phyloP scores from a whole-genome alignment of 2,888 invertebrate genomes.

The Celastrina argiolus region DNA sequence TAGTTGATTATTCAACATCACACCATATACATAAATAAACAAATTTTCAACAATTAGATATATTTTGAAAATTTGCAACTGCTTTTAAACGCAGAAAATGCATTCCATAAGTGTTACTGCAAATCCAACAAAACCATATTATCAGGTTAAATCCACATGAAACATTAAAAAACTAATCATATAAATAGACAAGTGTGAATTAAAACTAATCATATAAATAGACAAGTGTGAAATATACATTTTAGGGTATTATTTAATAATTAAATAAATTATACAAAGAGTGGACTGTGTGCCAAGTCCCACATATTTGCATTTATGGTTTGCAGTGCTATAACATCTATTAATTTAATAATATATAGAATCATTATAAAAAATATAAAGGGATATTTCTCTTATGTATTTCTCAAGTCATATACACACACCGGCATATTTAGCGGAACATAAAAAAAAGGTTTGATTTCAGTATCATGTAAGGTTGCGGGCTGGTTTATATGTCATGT shows the following conservation, averaged over 20 bases:
- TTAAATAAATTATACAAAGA: constrained; percentile 2
- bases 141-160: neutral
- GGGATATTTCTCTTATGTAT: neutral
- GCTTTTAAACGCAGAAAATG: constrained; percentile 29
- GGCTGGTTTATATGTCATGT: too few relatives aligned
- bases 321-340: neutral
- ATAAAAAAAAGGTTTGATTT: too few relatives aligned
- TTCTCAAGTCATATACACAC: too few relatives aligned
- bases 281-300: neutral
- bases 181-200: neutral
- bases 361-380: neutral
- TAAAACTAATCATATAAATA: neutral
- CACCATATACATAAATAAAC: constrained; percentile 34
- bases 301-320: neutral
- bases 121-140: neutral
- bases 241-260: neutral
- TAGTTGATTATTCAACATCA: constrained; percentile 32
- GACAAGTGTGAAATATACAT: neutral
- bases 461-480: too few relatives aligned
- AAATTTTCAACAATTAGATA: constrained; percentile 34
- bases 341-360: neutral
- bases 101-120: neutral
- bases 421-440: too few relatives aligned
- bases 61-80: constrained; percentile 28
- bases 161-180: neutral